Conservation (phyloP, 2,888 invertebrate species). For the Cremastobaeus sp. region DNA sequence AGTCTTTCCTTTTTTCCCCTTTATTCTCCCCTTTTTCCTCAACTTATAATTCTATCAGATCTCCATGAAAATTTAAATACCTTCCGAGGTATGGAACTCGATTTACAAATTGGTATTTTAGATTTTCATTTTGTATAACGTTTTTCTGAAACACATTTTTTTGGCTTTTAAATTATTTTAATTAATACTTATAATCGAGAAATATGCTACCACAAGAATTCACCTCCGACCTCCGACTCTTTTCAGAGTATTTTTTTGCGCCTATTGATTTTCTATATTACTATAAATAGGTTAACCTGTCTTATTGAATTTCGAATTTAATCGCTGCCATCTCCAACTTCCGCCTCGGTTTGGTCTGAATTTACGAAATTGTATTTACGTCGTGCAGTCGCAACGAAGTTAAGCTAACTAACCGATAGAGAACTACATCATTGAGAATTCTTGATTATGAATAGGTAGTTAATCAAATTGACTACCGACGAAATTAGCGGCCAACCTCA, state of each 20-base stretch:
- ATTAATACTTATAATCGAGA: no score
- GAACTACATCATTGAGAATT: constrained; percentile 49
- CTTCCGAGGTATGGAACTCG: no score
- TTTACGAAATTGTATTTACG: constrained; percentile 44
- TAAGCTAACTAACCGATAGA: constrained; percentile 49
- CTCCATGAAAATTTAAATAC: no score
- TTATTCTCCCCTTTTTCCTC: background rate
- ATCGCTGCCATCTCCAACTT: constrained; percentile 18
- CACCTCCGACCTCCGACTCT: no score
- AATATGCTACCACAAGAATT: no score
- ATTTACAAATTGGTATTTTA: no score
- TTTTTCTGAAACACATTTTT: no score
- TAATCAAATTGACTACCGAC: constrained; percentile 43
- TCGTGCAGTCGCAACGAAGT: constrained; percentile 32
- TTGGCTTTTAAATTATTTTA: no score
- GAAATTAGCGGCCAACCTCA: constrained; percentile 31
- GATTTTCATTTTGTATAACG: no score
- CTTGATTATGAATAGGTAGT: constrained; percentile 48
- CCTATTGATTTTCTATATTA: no score
- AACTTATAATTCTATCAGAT: constrained; percentile 1
- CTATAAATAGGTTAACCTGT: background rate
- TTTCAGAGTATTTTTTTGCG: no score
- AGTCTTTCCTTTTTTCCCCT: constrained; percentile 38
- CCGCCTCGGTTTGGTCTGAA: constrained; percentile 13
- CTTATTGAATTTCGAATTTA: constrained; percentile 24